These are phyloP conservation scores for Pimpla rufipes DNA, from an alignment of 2,888 invertebrate genomes.

Conservation along the genomic window DNA sequence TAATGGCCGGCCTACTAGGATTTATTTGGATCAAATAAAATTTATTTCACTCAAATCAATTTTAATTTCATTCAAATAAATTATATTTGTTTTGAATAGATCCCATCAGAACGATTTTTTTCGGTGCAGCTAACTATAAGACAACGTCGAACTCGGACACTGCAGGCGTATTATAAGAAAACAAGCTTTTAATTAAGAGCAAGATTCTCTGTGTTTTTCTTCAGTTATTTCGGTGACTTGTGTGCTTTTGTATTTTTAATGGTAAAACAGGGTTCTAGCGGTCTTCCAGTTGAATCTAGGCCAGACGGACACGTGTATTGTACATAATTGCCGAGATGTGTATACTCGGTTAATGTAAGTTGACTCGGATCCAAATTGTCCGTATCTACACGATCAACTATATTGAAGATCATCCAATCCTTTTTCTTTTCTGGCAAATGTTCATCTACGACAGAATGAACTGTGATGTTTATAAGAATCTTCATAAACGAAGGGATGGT, in stretches of 20 bases:
- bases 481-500: background rate
- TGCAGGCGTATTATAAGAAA: background rate
- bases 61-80: too few relatives aligned
- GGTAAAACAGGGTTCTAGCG: background rate
- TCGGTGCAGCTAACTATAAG: background rate
- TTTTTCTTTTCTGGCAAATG: slow-evolving; percentile 5
- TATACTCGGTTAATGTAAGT: slow-evolving; percentile 11
- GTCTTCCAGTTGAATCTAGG: background rate
- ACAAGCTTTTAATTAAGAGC: background rate
- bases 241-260: background rate
- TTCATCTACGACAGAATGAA: background rate
- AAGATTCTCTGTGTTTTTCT: background rate
- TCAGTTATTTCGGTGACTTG: background rate
- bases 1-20: too few relatives aligned
- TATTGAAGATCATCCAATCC: background rate
- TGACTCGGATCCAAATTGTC: slow-evolving; percentile 14
- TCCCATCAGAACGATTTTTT: too few relatives aligned
- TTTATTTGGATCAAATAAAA: too few relatives aligned
- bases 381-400: background rate
- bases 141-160: background rate
- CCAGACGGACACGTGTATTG: background rate
- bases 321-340: background rate
- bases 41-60: too few relatives aligned
- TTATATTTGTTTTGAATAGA: too few relatives aligned
- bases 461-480: background rate